These are phyloP conservation scores for Harpalus rubripes DNA, from an alignment of 2,888 invertebrate species.

Conservation along the genomic window DNA sequence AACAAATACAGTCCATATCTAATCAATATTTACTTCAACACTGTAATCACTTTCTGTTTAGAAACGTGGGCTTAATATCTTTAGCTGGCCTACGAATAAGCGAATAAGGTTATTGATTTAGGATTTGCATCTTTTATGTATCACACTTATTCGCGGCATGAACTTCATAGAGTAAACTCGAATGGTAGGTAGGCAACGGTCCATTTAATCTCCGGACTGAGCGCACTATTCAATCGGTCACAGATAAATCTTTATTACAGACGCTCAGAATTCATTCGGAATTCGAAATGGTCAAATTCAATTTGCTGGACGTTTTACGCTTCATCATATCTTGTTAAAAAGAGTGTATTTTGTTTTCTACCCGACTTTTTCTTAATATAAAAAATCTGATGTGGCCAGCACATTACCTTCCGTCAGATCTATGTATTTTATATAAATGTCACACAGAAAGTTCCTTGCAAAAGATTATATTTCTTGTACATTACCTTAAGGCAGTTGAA, in stretches of 20 bases:
- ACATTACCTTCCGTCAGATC: no score
- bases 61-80: not conserved
- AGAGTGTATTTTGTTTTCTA: not conserved
- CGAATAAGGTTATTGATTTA: constrained; percentile 24
- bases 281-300: constrained; percentile 10
- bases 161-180: constrained; percentile 16
- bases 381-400: not conserved
- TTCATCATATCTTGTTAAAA: constrained; percentile 6
- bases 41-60: not conserved
- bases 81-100: not conserved
- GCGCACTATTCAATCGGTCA: constrained; percentile 7
- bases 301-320: constrained; percentile 15
- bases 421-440: not conserved
- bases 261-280: constrained; percentile 10
- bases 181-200: constrained; percentile 30
- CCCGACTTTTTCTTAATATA: not conserved
- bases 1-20: not conserved
- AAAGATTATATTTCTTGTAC: no score
- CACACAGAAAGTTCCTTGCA: not conserved
- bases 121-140: constrained; percentile 42
- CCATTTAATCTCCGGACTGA: not conserved
- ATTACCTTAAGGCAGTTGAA: no score
- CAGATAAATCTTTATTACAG: constrained; percentile 38
- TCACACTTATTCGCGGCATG: constrained; percentile 6
- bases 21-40: constrained; percentile 14